phyloP scores from a whole-genome alignment of 2,888 invertebrate species.

The Yponomeuta malinellus region DNA sequence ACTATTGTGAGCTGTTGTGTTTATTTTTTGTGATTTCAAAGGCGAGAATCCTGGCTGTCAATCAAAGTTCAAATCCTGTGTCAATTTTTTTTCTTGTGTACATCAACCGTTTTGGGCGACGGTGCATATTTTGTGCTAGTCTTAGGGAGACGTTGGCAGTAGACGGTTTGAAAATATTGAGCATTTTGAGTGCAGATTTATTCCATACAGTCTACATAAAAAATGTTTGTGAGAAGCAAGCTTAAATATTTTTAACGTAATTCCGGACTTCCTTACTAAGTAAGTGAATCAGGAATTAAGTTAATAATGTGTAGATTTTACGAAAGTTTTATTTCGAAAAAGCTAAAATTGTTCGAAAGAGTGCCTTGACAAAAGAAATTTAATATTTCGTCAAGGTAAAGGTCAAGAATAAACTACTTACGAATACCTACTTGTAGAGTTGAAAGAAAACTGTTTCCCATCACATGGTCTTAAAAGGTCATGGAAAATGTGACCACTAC shows the following conservation, averaged over 20 bases:
- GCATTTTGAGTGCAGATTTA: not conserved
- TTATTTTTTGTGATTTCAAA: slow-evolving; percentile 13
- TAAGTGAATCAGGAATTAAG: no score
- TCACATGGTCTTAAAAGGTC: not conserved
- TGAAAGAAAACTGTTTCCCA: not conserved
- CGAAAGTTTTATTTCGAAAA: no score
- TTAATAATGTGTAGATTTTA: no score
- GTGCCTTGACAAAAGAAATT: no score
- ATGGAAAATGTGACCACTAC: not conserved
- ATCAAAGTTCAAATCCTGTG: slow-evolving; percentile 35
- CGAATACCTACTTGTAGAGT: not conserved
- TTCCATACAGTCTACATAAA: no score
- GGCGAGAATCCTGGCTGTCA: slow-evolving; percentile 37
- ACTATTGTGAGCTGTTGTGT: slow-evolving; percentile 13
- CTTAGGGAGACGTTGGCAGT: slow-evolving; percentile 17
- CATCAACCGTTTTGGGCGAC: slow-evolving; percentile 26
- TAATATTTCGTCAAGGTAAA: no score
- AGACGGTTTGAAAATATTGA: not conserved
- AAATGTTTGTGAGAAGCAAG: no score
- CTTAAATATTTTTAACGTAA: no score
- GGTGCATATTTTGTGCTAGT: slow-evolving; percentile 29
- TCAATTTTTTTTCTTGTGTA: slow-evolving; percentile 32
- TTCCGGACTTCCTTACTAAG: no score
- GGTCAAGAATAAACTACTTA: not conserved
- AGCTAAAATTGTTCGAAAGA: no score